A percentile compares a stretch with the other conserved stretches of the same genome.
Evolutionary conservation across 1,140 invertebrate genomes (phyloP).

Genomic region (Diachasma alloeum): DNA sequence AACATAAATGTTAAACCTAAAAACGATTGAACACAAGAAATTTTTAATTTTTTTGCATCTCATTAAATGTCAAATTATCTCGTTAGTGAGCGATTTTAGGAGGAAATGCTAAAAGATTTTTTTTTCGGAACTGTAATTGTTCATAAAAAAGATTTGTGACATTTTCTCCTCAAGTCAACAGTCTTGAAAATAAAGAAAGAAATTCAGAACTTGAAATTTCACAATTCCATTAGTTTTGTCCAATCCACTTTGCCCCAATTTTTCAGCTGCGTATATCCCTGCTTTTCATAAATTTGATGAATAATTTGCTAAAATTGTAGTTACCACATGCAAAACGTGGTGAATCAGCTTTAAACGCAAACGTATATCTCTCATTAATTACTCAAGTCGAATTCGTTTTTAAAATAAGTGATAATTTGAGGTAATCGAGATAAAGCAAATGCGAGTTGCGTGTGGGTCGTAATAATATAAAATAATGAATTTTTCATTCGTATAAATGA

Average conservation of each 20-base stretch:
- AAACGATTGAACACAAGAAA: too few species aligned
- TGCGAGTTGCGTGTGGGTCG: background rate
- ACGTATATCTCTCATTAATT: background rate
- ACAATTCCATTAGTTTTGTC: background rate
- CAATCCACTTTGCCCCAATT: background rate
- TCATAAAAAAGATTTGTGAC: too few species aligned
- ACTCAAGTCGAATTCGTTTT: background rate
- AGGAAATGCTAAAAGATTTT: too few species aligned
- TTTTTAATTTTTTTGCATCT: too few species aligned
- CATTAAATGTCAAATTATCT: too few species aligned
- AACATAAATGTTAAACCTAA: too few species aligned
- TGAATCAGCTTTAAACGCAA: background rate
- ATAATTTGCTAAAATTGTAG: background rate
- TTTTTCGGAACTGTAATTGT: too few species aligned
- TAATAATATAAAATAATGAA: background rate
- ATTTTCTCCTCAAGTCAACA: too few species aligned
- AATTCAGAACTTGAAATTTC: background rate
- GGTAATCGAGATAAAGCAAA: background rate
- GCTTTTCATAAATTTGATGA: background rate
- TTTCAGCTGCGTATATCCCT: background rate
- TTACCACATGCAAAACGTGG: background rate
- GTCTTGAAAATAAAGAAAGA: background rate
- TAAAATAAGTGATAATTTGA: background rate
- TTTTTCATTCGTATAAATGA: background rate
- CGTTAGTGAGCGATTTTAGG: too few species aligned